These are phyloP conservation scores for Chironomus striatipennis DNA, from an alignment of 1,140 invertebrate genomes.

Conservation along the genomic window DNA sequence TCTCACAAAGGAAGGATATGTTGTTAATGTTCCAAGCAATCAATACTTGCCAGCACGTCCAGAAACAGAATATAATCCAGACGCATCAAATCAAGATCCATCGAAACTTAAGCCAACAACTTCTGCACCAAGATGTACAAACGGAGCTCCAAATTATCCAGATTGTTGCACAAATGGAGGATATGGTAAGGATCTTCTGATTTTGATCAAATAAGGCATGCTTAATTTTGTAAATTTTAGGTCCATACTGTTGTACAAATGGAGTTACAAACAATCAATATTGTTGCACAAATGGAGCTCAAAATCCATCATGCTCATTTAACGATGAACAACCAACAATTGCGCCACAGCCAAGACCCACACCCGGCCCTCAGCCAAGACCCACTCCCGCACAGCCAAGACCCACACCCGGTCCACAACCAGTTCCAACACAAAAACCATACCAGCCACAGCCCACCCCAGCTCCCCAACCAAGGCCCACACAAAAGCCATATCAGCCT, in stretches of 20 bases:
- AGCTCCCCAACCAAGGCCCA: background rate
- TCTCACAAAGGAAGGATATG: slow-evolving; percentile 7
- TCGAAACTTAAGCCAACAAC: background rate
- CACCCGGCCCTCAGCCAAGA: background rate
- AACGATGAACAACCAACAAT: background rate
- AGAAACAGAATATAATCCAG: background rate
- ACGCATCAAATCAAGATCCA: background rate
- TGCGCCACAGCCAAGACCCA: background rate
- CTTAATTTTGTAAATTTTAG: too few relatives aligned
- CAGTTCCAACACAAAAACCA: background rate
- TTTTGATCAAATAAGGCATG: too few relatives aligned
- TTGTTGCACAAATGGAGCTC: background rate
- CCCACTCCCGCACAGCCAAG: background rate
- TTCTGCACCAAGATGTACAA: background rate
- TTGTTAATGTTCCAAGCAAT: slow-evolving; percentile 1
- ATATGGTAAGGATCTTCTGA: background rate
- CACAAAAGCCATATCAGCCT: too few relatives aligned
- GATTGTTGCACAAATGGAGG: background rate
- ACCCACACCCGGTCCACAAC: background rate
- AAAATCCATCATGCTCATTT: background rate
- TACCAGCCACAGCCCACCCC: slow-evolving; percentile 1
- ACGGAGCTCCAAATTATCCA: background rate
- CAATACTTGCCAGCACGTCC: background rate
- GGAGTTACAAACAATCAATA: background rate
- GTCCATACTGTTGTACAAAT: background rate